phyloP scores from a whole-genome alignment of 2,888 invertebrate species.

The Sipunculus nudus region DNA sequence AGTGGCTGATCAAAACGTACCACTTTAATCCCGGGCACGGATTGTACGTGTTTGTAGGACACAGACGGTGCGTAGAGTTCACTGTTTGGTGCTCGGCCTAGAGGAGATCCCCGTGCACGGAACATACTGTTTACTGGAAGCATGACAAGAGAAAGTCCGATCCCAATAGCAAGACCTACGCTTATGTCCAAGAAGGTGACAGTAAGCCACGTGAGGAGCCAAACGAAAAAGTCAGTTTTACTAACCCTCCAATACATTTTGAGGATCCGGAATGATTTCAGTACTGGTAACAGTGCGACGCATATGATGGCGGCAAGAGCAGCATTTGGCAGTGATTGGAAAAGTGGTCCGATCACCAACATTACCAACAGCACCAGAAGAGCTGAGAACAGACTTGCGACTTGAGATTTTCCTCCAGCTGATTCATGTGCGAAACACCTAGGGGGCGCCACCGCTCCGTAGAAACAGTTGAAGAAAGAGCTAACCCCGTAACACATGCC shows the following conservation, averaged over 20 bases:
- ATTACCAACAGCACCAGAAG: constrained; percentile 57
- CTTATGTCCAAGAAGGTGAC: constrained; percentile 60
- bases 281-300: constrained; percentile 66
- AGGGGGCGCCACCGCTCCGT: constrained; percentile 65
- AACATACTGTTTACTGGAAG: too few relatives aligned
- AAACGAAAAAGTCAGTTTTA: constrained; percentile 76
- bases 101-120: too few relatives aligned
- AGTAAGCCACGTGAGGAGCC: constrained; percentile 54
- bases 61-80: too few relatives aligned
- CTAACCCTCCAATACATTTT: constrained; percentile 78
- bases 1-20: too few relatives aligned
- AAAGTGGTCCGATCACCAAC: constrained; percentile 57
- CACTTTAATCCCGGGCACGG: too few relatives aligned
- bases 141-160: constrained; percentile 52
- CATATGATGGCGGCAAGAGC: constrained; percentile 67
- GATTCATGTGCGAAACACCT: constrained; percentile 57
- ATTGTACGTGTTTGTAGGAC: too few relatives aligned
- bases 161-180: constrained; percentile 58
- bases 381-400: constrained; percentile 53
- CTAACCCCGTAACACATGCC: constrained; percentile 64
- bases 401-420: constrained; percentile 58
- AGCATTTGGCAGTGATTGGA: constrained; percentile 57
- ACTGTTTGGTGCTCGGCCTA: too few relatives aligned
- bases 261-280: constrained; percentile 77
- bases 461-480: constrained; percentile 66